phyloP scores from a whole-genome alignment of 2,888 invertebrate species.

The Plusia festucae region DNA sequence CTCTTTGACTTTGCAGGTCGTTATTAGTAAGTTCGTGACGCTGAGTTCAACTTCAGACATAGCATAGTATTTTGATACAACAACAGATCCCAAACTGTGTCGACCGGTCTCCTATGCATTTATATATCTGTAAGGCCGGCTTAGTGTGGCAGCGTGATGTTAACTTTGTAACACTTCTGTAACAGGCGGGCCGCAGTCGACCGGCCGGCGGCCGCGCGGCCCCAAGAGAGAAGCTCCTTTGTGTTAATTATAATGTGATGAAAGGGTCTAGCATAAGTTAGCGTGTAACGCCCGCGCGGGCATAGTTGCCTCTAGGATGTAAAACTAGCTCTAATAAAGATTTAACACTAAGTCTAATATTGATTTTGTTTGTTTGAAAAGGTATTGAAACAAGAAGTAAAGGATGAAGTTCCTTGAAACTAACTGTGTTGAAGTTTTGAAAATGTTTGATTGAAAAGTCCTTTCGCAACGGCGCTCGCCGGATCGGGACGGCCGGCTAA shows the following conservation, averaged over 20 bases:
- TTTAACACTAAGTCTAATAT: slow-evolving; percentile 90
- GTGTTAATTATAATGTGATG: slow-evolving; percentile 61
- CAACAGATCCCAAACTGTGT: slow-evolving; percentile 72
- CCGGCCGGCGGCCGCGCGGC: slow-evolving; percentile 51
- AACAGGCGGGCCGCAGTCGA: slow-evolving; percentile 51
- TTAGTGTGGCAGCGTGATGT: slow-evolving; percentile 57
- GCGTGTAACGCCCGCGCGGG: slow-evolving; percentile 76
- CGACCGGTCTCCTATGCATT: slow-evolving; percentile 81
- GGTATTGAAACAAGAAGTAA: slow-evolving; percentile 95
- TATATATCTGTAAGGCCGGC: slow-evolving; percentile 77
- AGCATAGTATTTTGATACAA: slow-evolving; percentile 79
- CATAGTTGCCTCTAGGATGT: slow-evolving; percentile 83
- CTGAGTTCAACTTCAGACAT: slow-evolving; percentile 79
- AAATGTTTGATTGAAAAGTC: slow-evolving; percentile 87
- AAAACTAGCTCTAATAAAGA: slow-evolving; percentile 86
- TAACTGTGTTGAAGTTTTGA: slow-evolving; percentile 89
- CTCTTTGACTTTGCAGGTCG: slow-evolving; percentile 90
- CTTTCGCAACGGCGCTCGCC: slow-evolving; percentile 83
- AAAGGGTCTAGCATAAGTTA: slow-evolving; percentile 82
- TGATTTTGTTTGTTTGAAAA: slow-evolving; percentile 95
- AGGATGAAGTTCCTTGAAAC: slow-evolving; percentile 92
- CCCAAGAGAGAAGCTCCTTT: slow-evolving; percentile 59
- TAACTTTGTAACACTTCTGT: slow-evolving; percentile 43
- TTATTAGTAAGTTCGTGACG: slow-evolving; percentile 87
- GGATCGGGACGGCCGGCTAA: slow-evolving; percentile 77